A percentile compares a stretch with the other conserved stretches of the same genome.
Conservation (phyloP, 37 sponge, comb jelly and placozoan genomes). For the Halichondria panicea region DNA sequence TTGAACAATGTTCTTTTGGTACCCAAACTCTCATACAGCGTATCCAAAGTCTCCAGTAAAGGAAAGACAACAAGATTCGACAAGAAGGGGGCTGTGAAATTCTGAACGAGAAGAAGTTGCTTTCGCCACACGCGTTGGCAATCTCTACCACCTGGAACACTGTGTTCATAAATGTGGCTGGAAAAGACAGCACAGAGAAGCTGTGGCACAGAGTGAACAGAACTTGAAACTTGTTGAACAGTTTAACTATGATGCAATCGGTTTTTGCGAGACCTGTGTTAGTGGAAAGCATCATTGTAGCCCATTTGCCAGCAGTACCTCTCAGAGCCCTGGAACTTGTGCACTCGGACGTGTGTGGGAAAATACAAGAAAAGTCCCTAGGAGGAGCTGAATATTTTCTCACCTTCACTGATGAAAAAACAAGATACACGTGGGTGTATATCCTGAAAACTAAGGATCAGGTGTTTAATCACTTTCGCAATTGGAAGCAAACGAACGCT, state of each 20-base stretch:
- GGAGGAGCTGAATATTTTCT: conserved; percentile 51
- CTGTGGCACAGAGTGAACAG: conserved; percentile 55
- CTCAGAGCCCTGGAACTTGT: conserved; percentile 36
- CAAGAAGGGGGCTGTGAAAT: conserved; percentile 22
- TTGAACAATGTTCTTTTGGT: conserved; percentile 51
- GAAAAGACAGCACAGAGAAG: conserved; percentile 16
- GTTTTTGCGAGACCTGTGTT: conserved; percentile 53
- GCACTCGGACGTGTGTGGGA: conserved; percentile 56
- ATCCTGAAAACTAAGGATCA: conserved; percentile 14
- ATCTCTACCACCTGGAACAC: conserved; percentile 48
- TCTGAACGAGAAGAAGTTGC: conserved; percentile 30
- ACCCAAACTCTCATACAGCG: conserved; percentile 44
- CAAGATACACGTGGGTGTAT: conserved; percentile 42
- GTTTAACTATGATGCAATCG: conserved; percentile 41
- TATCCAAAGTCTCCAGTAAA: conserved; percentile 33
- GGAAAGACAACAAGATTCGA: conserved; percentile 34
- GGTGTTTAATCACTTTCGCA: conserved; percentile 12
- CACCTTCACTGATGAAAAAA: conserved; percentile 50
- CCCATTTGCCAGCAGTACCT: conserved; percentile 21
- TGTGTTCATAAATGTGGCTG: conserved; percentile 4
- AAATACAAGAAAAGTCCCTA: conserved; percentile 27
- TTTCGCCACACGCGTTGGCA: conserved; percentile 40
- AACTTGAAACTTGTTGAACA: conserved; percentile 37
- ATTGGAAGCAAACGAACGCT: too few species aligned
- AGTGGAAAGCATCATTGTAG: conserved; percentile 49